Conservation (phyloP, 2,797 vertebrate species). For the Chiloscyllium punctatum region DNA sequence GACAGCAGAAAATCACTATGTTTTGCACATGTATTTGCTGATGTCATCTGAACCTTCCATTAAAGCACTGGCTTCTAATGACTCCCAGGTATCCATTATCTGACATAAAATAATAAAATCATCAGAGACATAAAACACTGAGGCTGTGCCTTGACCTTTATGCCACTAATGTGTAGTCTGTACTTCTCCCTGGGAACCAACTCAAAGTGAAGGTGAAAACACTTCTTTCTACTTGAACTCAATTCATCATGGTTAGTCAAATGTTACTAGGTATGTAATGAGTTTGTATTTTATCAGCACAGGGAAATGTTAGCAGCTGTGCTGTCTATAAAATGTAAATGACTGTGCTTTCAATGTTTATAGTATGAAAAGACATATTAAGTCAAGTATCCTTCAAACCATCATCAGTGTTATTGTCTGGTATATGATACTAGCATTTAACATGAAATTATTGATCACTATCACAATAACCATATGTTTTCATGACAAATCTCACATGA, state of each 20-base stretch:
- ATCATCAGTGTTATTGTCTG: background rate
- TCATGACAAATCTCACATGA: background rate
- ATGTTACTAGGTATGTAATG: conserved; percentile 3
- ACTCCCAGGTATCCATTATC: conserved; percentile 32
- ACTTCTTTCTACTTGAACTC: background rate
- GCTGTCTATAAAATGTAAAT: background rate
- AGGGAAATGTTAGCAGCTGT: background rate
- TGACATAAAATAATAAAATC: conserved; percentile 27
- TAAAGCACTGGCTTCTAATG: conserved; percentile 17
- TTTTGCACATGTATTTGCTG: conserved; percentile 21
- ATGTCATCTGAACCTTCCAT: conserved; percentile 34
- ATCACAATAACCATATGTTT: background rate
- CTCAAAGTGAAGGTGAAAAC: background rate
- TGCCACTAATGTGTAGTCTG: conserved; percentile 17
- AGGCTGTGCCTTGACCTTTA: background rate
- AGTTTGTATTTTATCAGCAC: conserved; percentile 24
- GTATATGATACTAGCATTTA: background rate
- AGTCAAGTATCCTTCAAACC: background rate
- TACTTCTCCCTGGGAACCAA: conserved; percentile 5
- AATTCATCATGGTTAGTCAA: conserved; percentile 16
- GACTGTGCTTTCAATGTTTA: background rate
- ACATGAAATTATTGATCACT: background rate
- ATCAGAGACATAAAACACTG: conserved; percentile 9
- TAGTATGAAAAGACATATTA: background rate
- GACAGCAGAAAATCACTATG: conserved; percentile 6